A percentile compares a stretch with the other conserved stretches of the same genome.
phyloP scores from a whole-genome alignment of 1,140 invertebrate genomes.

The Trichonephila clavipes region DNA sequence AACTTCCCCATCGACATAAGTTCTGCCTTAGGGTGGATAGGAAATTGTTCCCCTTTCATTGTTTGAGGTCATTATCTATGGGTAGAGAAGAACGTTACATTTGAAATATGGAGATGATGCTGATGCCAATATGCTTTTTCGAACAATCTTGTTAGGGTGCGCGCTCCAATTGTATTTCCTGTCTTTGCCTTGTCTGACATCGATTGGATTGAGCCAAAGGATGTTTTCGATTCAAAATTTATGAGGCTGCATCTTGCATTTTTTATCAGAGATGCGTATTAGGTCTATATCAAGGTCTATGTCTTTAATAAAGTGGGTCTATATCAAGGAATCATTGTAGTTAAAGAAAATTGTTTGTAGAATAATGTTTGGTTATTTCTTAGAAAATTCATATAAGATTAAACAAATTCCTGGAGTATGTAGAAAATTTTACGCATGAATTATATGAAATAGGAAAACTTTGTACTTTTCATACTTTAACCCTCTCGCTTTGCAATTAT shows the following conservation, averaged over 20 bases:
- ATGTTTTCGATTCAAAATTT: not conserved
- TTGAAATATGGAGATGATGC: conserved; percentile 27
- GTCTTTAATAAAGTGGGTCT: not conserved
- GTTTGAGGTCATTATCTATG: conserved; percentile 42
- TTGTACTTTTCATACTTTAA: too few relatives aligned
- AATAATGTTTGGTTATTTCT: too few relatives aligned
- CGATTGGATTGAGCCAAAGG: not conserved
- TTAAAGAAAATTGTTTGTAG: too few relatives aligned
- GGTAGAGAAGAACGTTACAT: not conserved
- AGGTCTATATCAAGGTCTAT: too few relatives aligned
- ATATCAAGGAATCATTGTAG: not conserved
- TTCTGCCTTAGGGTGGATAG: not conserved
- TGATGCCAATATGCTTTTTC: conserved; percentile 14
- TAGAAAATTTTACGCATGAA: too few relatives aligned
- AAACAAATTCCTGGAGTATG: too few relatives aligned
- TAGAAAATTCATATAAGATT: too few relatives aligned
- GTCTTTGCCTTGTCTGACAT: conserved; percentile 2
- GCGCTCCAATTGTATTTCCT: conserved; percentile 16
- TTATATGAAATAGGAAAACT: too few relatives aligned
- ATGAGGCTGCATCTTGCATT: not conserved
- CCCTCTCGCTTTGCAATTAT: too few relatives aligned
- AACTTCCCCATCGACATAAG: not conserved
- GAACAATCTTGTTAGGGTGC: conserved; percentile 39
- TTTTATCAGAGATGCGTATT: not conserved
- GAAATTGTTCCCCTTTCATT: conserved; percentile 32